phyloP scores from a whole-genome alignment of 2,888 invertebrate species.

The Troides oblongomaculatus region DNA sequence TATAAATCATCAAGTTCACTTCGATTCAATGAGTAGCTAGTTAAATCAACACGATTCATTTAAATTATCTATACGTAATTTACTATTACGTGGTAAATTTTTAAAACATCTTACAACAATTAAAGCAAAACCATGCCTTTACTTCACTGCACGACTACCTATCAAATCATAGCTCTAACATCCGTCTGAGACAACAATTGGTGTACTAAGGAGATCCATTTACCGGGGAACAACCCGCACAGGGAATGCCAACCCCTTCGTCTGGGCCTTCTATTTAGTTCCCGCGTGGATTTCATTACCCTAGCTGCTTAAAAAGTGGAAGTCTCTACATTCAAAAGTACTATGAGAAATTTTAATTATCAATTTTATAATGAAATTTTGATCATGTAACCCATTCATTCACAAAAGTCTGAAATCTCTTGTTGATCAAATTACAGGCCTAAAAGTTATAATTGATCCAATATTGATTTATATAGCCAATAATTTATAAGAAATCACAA shows the following conservation, averaged over 20 bases:
- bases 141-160: not conserved
- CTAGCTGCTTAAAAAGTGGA: not conserved
- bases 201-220: slow-evolving; percentile 20
- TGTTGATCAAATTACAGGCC: not conserved
- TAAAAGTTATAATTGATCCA: not conserved
- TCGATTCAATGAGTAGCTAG: too few relatives aligned
- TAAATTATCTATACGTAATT: not conserved
- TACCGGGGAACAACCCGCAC: slow-evolving; percentile 9
- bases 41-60: not conserved
- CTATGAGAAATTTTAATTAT: not conserved
- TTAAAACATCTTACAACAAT: not conserved
- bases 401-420: too few relatives aligned
- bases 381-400: too few relatives aligned
- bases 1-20: too few relatives aligned
- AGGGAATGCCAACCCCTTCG: slow-evolving; percentile 10
- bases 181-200: slow-evolving; percentile 16
- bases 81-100: not conserved
- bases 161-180: slow-evolving; percentile 13
- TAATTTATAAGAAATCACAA: not conserved
- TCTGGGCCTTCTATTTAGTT: slow-evolving; percentile 24
- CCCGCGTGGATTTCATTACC: not conserved
- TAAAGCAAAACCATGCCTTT: not conserved
- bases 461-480: not conserved
- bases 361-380: not conserved
- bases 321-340: not conserved